These are phyloP conservation scores for Pica pica DNA, from an alignment of 2,113 vertebrate genomes.

Conservation along the genomic window DNA sequence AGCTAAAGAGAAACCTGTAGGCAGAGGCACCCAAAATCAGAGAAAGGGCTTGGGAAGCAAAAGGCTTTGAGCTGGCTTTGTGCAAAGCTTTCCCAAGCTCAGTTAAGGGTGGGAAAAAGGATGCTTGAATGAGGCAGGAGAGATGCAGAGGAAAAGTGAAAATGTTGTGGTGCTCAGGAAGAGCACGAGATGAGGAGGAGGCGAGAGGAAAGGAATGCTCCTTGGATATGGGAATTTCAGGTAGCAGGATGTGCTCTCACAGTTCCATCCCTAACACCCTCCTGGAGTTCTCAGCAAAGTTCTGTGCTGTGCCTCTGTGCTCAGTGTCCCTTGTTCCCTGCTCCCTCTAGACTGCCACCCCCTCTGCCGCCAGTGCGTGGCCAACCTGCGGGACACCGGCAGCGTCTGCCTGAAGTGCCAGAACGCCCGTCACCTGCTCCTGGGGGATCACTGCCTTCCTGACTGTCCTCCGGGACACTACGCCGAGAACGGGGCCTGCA, in stretches of 20 bases:
- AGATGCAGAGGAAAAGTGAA: not conserved
- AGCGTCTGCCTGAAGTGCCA: constrained; percentile 86
- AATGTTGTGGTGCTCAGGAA: not conserved
- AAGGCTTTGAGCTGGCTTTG: not conserved
- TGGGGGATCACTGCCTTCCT: constrained; percentile 82
- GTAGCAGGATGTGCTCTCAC: not conserved
- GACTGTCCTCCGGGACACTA: constrained; percentile 77
- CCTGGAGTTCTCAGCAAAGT: not conserved
- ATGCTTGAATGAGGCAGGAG: not conserved
- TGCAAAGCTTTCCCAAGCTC: not conserved
- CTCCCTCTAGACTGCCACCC: constrained; percentile 80
- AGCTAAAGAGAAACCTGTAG: not conserved
- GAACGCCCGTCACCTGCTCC: constrained; percentile 67
- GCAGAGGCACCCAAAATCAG: not conserved
- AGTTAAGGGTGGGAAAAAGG: not conserved
- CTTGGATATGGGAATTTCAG: rapidly evolving
- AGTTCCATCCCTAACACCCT: too few relatives aligned
- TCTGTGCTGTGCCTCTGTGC: too few relatives aligned
- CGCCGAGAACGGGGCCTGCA: constrained; percentile 72
- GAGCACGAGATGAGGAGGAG: not conserved
- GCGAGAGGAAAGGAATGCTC: not conserved
- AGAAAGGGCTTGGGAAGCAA: not conserved
- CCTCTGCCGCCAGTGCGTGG: constrained; percentile 80
- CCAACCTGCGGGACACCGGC: constrained; percentile 72
- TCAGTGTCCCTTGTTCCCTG: not conserved